Percentiles rank a stretch among this genome's conserved stretches.
Conservation (phyloP, 2,888 invertebrate species). For the Branchinecta sandiegonensis region DNA sequence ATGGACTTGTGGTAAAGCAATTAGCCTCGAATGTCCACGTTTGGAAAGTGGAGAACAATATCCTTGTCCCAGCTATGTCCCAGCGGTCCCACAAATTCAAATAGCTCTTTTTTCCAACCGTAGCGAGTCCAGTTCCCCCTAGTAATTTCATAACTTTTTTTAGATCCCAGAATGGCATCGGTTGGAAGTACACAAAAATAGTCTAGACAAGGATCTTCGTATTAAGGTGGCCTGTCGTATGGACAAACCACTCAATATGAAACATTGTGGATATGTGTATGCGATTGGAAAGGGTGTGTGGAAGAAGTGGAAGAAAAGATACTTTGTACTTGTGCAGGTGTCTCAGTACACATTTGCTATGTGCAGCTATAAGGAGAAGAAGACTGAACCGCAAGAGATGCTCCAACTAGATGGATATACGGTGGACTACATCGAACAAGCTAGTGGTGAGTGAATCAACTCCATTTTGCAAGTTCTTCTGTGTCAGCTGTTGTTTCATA, state of each 20-base stretch:
- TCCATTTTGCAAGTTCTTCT: too few species aligned
- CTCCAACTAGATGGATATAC: slow-evolving; percentile 99
- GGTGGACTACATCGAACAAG: slow-evolving; percentile 95
- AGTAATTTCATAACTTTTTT: slow-evolving; percentile 25
- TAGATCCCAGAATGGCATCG: slow-evolving; percentile 95
- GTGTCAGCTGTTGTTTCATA: too few species aligned
- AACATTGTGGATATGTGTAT: slow-evolving; percentile 83
- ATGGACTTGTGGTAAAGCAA: too few species aligned
- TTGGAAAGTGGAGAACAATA: background rate
- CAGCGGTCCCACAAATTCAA: too few species aligned
- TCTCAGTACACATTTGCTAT: slow-evolving; percentile 99
- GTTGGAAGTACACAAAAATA: slow-evolving; percentile 87
- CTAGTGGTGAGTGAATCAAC: slow-evolving; percentile 52
- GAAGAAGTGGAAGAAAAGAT: slow-evolving; percentile 99
- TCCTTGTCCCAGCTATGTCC: background rate
- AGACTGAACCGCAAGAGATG: slow-evolving; percentile 98
- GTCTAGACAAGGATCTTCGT: slow-evolving; percentile 83
- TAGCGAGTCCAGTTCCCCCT: too few species aligned
- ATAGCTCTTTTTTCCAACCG: too few species aligned
- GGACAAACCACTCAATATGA: slow-evolving; percentile 98
- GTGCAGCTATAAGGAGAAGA: slow-evolving; percentile 98
- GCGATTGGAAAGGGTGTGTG: slow-evolving; percentile 93
- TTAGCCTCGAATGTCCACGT: too few species aligned
- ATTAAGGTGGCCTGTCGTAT: slow-evolving; percentile 96
- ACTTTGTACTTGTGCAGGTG: slow-evolving; percentile 95